phyloP scores from a whole-genome alignment of 2,113 vertebrate genomes.

The Centropristis striata region DNA sequence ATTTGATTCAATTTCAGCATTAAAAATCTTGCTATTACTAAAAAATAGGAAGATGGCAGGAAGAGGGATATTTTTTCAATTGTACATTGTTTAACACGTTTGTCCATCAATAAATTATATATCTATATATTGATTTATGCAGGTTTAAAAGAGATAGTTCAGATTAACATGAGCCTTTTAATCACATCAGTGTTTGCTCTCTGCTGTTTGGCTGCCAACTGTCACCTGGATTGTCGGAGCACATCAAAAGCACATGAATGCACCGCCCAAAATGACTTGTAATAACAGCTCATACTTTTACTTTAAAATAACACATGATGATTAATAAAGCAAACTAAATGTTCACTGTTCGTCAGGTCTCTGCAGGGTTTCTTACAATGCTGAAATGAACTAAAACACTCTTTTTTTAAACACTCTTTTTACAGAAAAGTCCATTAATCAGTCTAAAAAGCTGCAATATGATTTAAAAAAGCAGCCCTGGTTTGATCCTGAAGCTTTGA shows the following conservation, averaged over 20 bases:
- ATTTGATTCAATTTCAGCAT: not conserved
- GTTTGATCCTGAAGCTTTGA: not conserved
- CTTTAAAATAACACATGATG: not conserved
- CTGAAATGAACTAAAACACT: constrained; percentile 20
- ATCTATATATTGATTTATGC: constrained; percentile 14
- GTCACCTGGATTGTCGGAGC: not conserved
- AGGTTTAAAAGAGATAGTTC: not conserved
- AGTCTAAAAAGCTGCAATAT: not conserved
- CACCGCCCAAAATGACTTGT: not conserved
- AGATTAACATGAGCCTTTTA: not conserved
- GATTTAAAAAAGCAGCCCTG: constrained; percentile 8
- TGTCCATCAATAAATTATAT: too few relatives aligned
- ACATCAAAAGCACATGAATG: not conserved
- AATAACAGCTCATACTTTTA: not conserved
- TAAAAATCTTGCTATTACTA: too few relatives aligned
- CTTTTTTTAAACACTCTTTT: too few relatives aligned
- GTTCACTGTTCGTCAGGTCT: constrained; percentile 11
- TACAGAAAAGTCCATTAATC: not conserved
- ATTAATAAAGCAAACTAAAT: not conserved
- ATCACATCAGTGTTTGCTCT: not conserved
- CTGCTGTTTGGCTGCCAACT: not conserved
- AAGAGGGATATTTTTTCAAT: too few relatives aligned
- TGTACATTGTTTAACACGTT: too few relatives aligned
- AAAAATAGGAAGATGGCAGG: too few relatives aligned
- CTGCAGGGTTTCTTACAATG: constrained; percentile 1